Evolutionary conservation across 2,113 vertebrate species (phyloP).

Genomic region (Grus americana): DNA sequence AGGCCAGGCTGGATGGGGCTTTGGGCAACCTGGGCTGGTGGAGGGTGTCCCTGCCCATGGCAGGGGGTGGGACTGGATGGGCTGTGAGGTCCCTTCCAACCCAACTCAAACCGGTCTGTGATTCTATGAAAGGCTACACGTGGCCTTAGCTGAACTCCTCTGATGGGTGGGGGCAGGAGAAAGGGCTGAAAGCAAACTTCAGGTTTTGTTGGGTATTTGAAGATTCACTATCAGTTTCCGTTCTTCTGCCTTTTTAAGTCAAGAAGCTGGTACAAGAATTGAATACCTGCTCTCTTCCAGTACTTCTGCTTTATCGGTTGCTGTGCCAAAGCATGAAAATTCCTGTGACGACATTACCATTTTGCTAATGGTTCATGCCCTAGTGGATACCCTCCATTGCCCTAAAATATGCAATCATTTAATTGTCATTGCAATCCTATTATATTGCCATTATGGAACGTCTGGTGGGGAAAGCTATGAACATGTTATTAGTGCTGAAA

Average conservation of each 20-base stretch:
- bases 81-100: no score
- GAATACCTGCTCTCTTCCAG: conserved; percentile 10
- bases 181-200: neutral
- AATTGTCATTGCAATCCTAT: conserved; percentile 78
- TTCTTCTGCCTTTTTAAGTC: neutral
- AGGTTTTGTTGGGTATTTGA: accelerated
- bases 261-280: neutral
- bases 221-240: accelerated
- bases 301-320: neutral
- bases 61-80: no score
- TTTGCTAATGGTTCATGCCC: conserved; percentile 67
- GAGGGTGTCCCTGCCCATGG: no score
- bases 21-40: no score
- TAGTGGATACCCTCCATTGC: conserved; percentile 67
- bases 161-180: neutral
- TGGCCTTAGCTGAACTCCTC: neutral
- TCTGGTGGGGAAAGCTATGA: conserved; percentile 70
- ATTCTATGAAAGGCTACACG: accelerated
- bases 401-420: conserved; percentile 75
- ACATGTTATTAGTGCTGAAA: conserved; percentile 73
- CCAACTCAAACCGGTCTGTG: no score
- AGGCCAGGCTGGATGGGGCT: no score
- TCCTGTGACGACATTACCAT: conserved; percentile 19
- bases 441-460: conserved; percentile 71
- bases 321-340: conserved; percentile 47